These are phyloP conservation scores for Neoaliturus tenellus DNA, from an alignment of 2,888 invertebrate species.

Conservation along the genomic window DNA sequence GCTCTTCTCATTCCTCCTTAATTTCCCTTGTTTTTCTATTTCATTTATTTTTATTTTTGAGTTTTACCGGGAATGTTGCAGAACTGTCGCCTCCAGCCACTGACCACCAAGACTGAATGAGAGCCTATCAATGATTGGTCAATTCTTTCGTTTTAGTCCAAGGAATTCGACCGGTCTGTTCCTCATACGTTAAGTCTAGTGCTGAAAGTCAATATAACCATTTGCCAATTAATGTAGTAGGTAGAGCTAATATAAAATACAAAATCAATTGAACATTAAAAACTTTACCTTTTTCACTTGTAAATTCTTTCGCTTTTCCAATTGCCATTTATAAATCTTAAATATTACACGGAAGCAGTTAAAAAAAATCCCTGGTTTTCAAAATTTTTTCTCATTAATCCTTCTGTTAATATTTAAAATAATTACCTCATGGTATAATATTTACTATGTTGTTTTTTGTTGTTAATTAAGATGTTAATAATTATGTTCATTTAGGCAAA, in stretches of 20 bases:
- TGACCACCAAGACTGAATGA: neutral
- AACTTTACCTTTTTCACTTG: neutral
- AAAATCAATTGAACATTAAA: too few species aligned
- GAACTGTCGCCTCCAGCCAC: neutral
- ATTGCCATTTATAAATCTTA: neutral
- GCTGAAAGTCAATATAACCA: neutral
- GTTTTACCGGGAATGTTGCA: slow-evolving; percentile 1
- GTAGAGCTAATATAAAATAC: neutral
- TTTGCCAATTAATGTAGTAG: neutral
- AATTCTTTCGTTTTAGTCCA: slow-evolving; percentile 24
- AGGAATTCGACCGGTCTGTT: neutral
- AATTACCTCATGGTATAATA: too few species aligned
- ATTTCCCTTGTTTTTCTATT: neutral
- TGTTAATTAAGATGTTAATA: too few species aligned
- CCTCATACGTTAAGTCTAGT: slow-evolving; percentile 7
- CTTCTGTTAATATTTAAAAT: too few species aligned
- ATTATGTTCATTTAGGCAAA: too few species aligned
- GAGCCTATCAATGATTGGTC: slow-evolving; percentile 23
- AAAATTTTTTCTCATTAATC: too few species aligned
- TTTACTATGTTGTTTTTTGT: too few species aligned
- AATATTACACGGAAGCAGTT: neutral
- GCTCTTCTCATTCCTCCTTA: neutral
- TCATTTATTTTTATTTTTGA: neutral
- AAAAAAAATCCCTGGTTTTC: too few species aligned
- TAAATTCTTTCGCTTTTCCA: neutral